Percentiles rank a stretch among this genome's conserved stretches.
phyloP scores from a whole-genome alignment of 37 sponge, comb jelly and placozoan species.

The Axinella damicornis region DNA sequence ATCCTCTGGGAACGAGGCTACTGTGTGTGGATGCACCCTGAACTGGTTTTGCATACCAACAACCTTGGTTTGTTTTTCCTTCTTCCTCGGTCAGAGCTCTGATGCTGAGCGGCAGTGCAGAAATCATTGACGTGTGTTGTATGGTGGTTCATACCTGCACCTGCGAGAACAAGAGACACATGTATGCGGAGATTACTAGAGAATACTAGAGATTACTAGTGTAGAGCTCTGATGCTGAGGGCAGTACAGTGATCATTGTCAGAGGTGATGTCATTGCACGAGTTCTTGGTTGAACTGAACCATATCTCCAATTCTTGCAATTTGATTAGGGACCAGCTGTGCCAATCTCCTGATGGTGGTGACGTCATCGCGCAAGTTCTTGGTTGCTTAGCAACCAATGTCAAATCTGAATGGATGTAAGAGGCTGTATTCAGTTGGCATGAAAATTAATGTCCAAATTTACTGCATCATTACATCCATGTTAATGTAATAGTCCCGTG shows the following conservation, averaged over 20 bases:
- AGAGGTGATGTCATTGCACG: too few species aligned
- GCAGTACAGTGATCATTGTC: too few species aligned
- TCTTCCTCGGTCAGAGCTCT: not conserved
- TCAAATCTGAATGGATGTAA: constrained; percentile 16
- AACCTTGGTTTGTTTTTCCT: too few species aligned
- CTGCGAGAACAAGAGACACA: not conserved
- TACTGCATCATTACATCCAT: too few species aligned
- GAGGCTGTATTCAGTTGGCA: not conserved
- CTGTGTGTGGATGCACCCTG: too few species aligned
- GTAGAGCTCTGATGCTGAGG: too few species aligned
- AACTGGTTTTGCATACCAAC: too few species aligned
- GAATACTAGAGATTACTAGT: too few species aligned
- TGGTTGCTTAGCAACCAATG: constrained; percentile 9
- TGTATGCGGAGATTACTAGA: not conserved
- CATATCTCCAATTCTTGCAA: too few species aligned
- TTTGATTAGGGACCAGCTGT: not conserved
- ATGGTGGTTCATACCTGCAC: constrained; percentile 58
- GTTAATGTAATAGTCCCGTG: too few species aligned
- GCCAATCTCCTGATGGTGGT: not conserved
- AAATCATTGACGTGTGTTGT: constrained; percentile 15
- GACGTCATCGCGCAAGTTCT: not conserved
- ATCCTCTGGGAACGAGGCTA: too few species aligned
- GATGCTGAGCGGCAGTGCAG: not conserved
- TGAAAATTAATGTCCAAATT: not conserved
- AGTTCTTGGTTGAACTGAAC: too few species aligned